A percentile compares a stretch with the other conserved stretches of the same genome.
phyloP scores from a whole-genome alignment of 1,140 invertebrate species.

The Drosophila asahinai region DNA sequence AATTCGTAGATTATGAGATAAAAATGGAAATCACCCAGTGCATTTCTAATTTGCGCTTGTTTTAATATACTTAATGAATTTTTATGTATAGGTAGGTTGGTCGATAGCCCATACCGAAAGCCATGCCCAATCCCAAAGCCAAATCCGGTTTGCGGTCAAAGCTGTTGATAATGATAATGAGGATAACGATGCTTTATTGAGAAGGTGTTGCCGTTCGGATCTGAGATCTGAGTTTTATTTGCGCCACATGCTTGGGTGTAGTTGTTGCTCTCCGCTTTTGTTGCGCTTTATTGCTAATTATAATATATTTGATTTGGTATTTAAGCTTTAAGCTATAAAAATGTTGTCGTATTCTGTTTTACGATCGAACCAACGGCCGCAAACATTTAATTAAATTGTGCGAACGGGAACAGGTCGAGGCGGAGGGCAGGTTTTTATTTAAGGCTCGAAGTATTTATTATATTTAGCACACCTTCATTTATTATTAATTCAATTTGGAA shows the following conservation, averaged over 20 bases:
- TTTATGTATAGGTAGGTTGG: slow-evolving; percentile 45
- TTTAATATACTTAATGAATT: slow-evolving; percentile 83
- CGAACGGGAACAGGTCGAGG: slow-evolving; percentile 47
- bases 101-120: not conserved
- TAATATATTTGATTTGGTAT: slow-evolving; percentile 78
- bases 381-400: slow-evolving; percentile 64
- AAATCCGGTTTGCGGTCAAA: slow-evolving; percentile 73
- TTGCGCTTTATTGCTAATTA: slow-evolving; percentile 66
- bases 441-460: slow-evolving; percentile 2
- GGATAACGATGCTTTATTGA: slow-evolving; percentile 82
- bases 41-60: slow-evolving; percentile 82
- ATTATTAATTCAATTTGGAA: not conserved
- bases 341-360: slow-evolving; percentile 64
- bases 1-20: slow-evolving; percentile 80
- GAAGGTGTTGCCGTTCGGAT: slow-evolving; percentile 74
- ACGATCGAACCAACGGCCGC: slow-evolving; percentile 43
- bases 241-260: slow-evolving; percentile 32
- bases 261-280: slow-evolving; percentile 22
- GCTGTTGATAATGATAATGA: slow-evolving; percentile 82
- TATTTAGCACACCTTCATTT: slow-evolving; percentile 25
- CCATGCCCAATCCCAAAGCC: slow-evolving; percentile 39
- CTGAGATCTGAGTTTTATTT: slow-evolving; percentile 60
- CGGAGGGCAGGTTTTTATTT: not conserved
- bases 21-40: slow-evolving; percentile 69
- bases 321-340: slow-evolving; percentile 71